Percentiles rank a stretch among this genome's conserved stretches.
Evolutionary conservation across 2,888 invertebrate genomes (phyloP).

Genomic region (Incurvaria masculella): DNA sequence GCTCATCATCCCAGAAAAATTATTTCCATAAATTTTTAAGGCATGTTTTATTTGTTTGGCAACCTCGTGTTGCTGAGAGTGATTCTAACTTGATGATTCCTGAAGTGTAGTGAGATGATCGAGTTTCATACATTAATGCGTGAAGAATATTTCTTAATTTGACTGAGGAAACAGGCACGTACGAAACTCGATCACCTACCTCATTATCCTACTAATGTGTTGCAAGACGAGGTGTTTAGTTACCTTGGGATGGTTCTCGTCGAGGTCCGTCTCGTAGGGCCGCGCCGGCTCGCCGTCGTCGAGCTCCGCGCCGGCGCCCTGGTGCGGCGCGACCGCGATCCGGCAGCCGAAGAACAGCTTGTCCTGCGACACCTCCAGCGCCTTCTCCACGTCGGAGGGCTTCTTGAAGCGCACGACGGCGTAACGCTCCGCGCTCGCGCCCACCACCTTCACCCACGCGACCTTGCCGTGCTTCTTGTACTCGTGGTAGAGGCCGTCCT

Average conservation of each 20-base stretch:
- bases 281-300: conserved; percentile 82
- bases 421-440: conserved; percentile 87
- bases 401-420: conserved; percentile 93
- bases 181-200: too few relatives aligned
- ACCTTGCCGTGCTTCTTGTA: conserved; percentile 99
- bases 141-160: too few relatives aligned
- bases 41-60: too few relatives aligned
- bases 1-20: too few relatives aligned
- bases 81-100: too few relatives aligned
- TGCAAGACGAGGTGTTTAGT: too few relatives aligned
- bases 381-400: conserved; percentile 95
- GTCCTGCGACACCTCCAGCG: conserved; percentile 92
- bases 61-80: too few relatives aligned
- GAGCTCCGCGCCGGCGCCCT: conserved; percentile 65
- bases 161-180: too few relatives aligned
- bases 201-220: too few relatives aligned
- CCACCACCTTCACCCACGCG: conserved; percentile 91
- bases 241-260: conserved; percentile 92
- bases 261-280: conserved; percentile 91
- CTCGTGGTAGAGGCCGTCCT: conserved; percentile 97
- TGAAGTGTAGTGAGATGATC: too few relatives aligned
- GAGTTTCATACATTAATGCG: too few relatives aligned
- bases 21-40: too few relatives aligned
- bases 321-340: conserved; percentile 92
- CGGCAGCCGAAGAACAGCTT: conserved; percentile 97